Evolutionary conservation across 1,140 invertebrate species (phyloP), one percentile per base, ranked within the genome.

Genomic region (Papilio polyxenes): DNA sequence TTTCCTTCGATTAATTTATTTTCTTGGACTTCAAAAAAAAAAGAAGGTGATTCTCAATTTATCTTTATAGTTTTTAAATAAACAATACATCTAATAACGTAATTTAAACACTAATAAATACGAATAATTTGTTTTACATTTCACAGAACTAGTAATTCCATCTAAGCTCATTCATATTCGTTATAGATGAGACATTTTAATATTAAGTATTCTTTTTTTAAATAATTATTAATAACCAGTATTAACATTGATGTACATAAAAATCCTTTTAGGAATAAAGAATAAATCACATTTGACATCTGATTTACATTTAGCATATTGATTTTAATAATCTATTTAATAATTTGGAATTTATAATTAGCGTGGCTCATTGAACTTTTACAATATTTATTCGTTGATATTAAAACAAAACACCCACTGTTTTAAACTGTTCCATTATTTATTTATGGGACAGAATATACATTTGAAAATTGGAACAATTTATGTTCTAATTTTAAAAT

Each of bases 291-390:
- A 79, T 44, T 80, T 65, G 78, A 75, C 51, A 10, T 75, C 37
- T 44, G 20, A 74, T 53, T 17, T 48, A 56, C 72, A 82, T 82
- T 49, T 79, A 56, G 48, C 77, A 62, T 75, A 51, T 82, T 56
- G 81, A 75, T 75, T 82, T 75, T 59, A 79, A 82, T 82, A 75
- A 75, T 75, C 69, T 37, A 65, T 51, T 79, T 82, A 82, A 82
- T 74, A 23, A 82, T 40, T 65, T 76, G 4, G 75, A 74, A 82
- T 40, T 51, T n/a, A 48, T 82, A 82, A 82, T 82, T 82, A 82
- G 65, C 23, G 48, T 76, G n/a, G 81, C 40, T 69, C 76, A 23
- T 48, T 82, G 82, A 82, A 74, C 82, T 79, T 13, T 13, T 75
- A 77, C 48, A 53, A 48, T 75, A 17, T 51, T 62, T 44, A 62